Percentiles rank a stretch among this genome's conserved stretches.
phyloP scores from a whole-genome alignment of 2,797 vertebrate species.

The Limnodromus scolopaceus region DNA sequence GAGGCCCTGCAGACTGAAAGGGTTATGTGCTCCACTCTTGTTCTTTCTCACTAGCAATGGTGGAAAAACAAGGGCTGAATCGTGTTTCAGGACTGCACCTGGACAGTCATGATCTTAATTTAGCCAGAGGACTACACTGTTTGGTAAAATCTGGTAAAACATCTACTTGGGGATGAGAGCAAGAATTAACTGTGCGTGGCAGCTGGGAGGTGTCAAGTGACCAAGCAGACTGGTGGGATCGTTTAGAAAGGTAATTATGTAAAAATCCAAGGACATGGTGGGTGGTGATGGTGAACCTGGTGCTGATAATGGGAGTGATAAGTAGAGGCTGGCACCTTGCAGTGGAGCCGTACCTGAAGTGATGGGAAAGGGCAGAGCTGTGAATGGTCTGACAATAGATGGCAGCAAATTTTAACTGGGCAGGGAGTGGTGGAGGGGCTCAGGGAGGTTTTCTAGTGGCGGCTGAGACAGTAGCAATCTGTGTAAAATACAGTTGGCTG shows the following conservation, averaged over 20 bases:
- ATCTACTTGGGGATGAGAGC: neutral
- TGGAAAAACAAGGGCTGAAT: neutral
- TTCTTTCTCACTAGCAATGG: neutral
- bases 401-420: neutral
- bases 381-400: neutral
- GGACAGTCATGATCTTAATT: neutral
- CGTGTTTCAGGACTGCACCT: neutral
- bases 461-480: neutral
- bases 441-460: neutral
- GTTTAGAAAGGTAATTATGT: neutral
- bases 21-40: neutral
- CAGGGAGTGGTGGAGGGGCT: neutral
- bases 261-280: neutral
- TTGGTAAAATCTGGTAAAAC: neutral
- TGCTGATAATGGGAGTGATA: neutral
- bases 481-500: neutral
- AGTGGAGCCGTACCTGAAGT: accelerated
- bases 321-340: neutral
- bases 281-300: neutral
- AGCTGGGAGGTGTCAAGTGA: neutral
- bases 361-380: neutral
- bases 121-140: neutral
- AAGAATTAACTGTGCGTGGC: neutral
- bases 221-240: neutral
- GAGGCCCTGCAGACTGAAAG: neutral